A percentile compares a stretch with the other conserved stretches of the same genome.
These are phyloP conservation scores for Sphinx pinastri DNA, from an alignment of 2,888 invertebrate species.

Conservation along the genomic window DNA sequence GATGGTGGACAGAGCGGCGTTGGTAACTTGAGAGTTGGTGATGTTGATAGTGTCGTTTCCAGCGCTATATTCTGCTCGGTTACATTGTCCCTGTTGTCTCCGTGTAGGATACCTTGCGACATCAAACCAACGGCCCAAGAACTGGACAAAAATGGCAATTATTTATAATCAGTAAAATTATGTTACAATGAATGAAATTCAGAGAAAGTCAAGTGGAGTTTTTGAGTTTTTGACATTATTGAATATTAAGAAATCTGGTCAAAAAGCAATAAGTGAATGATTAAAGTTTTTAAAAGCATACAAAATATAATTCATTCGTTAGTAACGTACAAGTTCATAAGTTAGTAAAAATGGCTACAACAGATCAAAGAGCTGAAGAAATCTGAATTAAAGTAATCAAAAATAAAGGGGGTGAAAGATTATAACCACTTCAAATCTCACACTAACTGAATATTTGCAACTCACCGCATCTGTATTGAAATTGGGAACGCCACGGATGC, in stretches of 20 bases:
- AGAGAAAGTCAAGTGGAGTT: not conserved
- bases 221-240: too few species aligned
- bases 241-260: too few species aligned
- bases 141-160: conserved; percentile 50
- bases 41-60: conserved; percentile 48
- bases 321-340: too few species aligned
- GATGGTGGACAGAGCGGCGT: conserved; percentile 73
- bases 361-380: too few species aligned
- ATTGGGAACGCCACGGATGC: conserved; percentile 54
- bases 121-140: conserved; percentile 85
- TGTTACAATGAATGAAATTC: not conserved
- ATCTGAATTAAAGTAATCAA: too few species aligned
- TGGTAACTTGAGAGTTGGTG: conserved; percentile 58
- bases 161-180: not conserved
- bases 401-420: too few species aligned
- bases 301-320: too few species aligned
- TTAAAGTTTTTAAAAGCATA: too few species aligned
- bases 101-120: conserved; percentile 85
- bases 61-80: conserved; percentile 80
- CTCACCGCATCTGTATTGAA: conserved; percentile 58
- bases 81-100: conserved; percentile 85
- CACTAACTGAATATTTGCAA: conserved; percentile 19
- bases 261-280: too few species aligned
- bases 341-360: too few species aligned
- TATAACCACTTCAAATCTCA: not conserved